These are phyloP conservation scores for Amphiduros pacificus DNA, from an alignment of 2,888 invertebrate genomes.

Conservation along the genomic window DNA sequence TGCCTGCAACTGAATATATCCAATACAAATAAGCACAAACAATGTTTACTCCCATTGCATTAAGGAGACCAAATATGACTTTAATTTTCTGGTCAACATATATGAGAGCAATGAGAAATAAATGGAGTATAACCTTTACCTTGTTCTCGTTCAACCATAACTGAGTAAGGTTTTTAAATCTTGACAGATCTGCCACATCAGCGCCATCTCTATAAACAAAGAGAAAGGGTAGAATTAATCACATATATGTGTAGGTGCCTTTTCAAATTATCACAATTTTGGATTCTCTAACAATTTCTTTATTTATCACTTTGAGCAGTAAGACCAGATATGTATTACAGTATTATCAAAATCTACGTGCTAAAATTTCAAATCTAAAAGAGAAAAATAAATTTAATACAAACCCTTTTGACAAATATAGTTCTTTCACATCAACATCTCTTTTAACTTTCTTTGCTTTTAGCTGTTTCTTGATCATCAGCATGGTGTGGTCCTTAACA, in stretches of 20 bases:
- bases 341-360: too few relatives aligned
- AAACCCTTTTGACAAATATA: conserved; percentile 43
- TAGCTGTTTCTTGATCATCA: conserved; percentile 38
- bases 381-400: not conserved
- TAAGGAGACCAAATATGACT: too few relatives aligned
- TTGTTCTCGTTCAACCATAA: conserved; percentile 54
- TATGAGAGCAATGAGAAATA: not conserved
- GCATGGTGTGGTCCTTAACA: not conserved
- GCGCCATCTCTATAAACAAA: conserved; percentile 36
- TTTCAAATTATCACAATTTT: too few relatives aligned
- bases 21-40: conserved; percentile 3
- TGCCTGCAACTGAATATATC: conserved; percentile 40
- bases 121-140: conserved; percentile 33
- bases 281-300: too few relatives aligned
- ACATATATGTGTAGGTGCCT: not conserved
- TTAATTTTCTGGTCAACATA: not conserved
- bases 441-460: conserved; percentile 36
- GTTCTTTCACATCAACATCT: conserved; percentile 45
- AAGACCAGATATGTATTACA: not conserved
- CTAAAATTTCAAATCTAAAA: too few relatives aligned
- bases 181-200: conserved; percentile 39
- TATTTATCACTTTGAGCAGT: not conserved
- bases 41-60: too few relatives aligned
- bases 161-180: conserved; percentile 42
- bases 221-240: not conserved